These are phyloP conservation scores for Drosophila tristis DNA, from an alignment of 1,140 invertebrate genomes.

Conservation along the genomic window DNA sequence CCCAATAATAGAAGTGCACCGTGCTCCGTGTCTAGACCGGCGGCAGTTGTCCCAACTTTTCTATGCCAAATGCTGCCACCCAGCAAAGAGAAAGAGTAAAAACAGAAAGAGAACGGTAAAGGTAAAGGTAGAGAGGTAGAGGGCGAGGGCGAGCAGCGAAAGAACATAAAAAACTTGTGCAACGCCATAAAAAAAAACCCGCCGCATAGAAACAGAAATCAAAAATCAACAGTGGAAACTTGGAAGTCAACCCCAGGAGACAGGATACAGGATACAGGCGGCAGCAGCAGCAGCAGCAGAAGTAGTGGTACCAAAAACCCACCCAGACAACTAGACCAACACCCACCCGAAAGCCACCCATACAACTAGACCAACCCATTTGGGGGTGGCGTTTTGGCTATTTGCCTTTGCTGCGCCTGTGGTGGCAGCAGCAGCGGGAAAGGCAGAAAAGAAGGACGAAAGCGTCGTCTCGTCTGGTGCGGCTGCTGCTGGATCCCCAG, in stretches of 20 bases:
- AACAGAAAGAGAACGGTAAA: background rate
- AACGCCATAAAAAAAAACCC: conserved; percentile 48
- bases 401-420: conserved; percentile 45
- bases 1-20: conserved; percentile 2
- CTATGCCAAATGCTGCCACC: conserved; percentile 38
- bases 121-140: too few species aligned
- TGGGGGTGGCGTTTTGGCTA: conserved; percentile 66
- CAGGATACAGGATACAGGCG: conserved; percentile 7
- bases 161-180: conserved; percentile 46
- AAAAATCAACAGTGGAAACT: conserved; percentile 70
- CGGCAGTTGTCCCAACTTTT: conserved; percentile 46
- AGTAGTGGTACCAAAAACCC: conserved; percentile 12
- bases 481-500: conserved; percentile 45
- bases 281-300: conserved; percentile 4
- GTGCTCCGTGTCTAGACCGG: conserved; percentile 54
- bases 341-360: conserved; percentile 14
- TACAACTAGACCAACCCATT: conserved; percentile 22
- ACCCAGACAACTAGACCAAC: conserved; percentile 31
- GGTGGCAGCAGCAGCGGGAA: background rate
- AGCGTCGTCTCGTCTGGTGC: conserved; percentile 49
- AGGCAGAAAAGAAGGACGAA: conserved; percentile 4
- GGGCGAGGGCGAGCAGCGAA: background rate
- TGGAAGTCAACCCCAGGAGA: conserved; percentile 48
- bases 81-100: background rate
- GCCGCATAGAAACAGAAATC: conserved; percentile 72